These are phyloP conservation scores for Dusona sp. DNA, from an alignment of 2,888 invertebrate species.

Conservation along the genomic window DNA sequence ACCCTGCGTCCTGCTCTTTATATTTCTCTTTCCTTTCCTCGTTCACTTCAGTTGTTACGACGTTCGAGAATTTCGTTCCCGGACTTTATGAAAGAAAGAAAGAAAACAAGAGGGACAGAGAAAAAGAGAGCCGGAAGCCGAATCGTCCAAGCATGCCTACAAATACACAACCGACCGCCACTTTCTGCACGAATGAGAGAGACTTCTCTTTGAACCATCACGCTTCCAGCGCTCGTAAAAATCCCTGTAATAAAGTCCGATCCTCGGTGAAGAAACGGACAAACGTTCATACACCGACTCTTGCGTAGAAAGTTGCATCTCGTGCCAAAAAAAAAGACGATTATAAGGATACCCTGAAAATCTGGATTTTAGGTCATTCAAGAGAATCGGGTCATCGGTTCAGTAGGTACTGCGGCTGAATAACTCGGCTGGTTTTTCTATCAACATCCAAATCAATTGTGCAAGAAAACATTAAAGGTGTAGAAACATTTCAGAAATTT, in stretches of 20 bases:
- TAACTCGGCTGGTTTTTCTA: background rate
- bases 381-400: constrained; percentile 48
- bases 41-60: constrained; percentile 20
- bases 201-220: constrained; percentile 35
- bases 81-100: background rate
- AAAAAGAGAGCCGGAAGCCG: constrained; percentile 39
- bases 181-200: constrained; percentile 11
- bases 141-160: constrained; percentile 42
- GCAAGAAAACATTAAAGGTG: background rate
- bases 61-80: background rate
- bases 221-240: constrained; percentile 37
- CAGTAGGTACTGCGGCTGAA: background rate
- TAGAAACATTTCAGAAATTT: background rate
- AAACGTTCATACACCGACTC: background rate
- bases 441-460: background rate
- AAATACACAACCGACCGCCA: constrained; percentile 14
- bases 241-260: constrained; percentile 28
- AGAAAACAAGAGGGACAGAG: constrained; percentile 54
- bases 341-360: background rate
- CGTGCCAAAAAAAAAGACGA: constrained; percentile 13
- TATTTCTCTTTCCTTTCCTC: background rate
- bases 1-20: background rate
- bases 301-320: constrained; percentile 34
- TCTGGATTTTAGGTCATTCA: constrained; percentile 37
- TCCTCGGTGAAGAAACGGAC: constrained; percentile 8